These are phyloP conservation scores for Parasteatoda tepidariorum DNA, from an alignment of 1,140 invertebrate genomes.

Conservation along the genomic window DNA sequence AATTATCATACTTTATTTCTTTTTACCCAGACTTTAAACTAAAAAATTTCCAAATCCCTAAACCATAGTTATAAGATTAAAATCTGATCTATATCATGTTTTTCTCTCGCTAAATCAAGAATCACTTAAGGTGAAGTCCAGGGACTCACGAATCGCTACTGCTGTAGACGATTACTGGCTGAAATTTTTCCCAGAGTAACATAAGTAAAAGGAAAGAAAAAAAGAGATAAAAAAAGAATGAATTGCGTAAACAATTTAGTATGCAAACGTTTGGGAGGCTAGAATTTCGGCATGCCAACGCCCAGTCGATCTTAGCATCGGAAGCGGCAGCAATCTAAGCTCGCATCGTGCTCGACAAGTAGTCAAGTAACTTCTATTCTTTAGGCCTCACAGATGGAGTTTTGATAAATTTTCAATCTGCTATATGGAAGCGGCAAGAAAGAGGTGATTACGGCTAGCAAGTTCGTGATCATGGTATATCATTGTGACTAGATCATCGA, in stretches of 20 bases:
- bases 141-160: too few relatives aligned
- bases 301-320: constrained; percentile 25
- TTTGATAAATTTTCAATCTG: constrained; percentile 57
- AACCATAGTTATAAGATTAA: too few relatives aligned
- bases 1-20: too few relatives aligned
- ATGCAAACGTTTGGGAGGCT: constrained; percentile 47
- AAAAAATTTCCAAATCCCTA: too few relatives aligned
- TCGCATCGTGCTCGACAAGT: constrained; percentile 35
- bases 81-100: too few relatives aligned
- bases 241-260: constrained; percentile 36
- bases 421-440: constrained; percentile 3
- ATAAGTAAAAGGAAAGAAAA: too few relatives aligned
- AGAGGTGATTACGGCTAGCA: constrained; percentile 40
- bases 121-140: too few relatives aligned
- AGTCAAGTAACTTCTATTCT: constrained; percentile 38
- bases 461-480: constrained; percentile 50
- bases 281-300: constrained; percentile 37
- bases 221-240: too few relatives aligned
- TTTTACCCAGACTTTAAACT: too few relatives aligned
- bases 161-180: too few relatives aligned
- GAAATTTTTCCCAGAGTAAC: too few relatives aligned
- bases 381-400: constrained; percentile 7
- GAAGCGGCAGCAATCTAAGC: not conserved
- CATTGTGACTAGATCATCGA: constrained; percentile 55
- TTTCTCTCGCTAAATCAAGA: too few relatives aligned